A percentile compares a stretch with the other conserved stretches of the same genome.
Conservation (phyloP, 2,113 vertebrate species). For the Percina caprodes region DNA sequence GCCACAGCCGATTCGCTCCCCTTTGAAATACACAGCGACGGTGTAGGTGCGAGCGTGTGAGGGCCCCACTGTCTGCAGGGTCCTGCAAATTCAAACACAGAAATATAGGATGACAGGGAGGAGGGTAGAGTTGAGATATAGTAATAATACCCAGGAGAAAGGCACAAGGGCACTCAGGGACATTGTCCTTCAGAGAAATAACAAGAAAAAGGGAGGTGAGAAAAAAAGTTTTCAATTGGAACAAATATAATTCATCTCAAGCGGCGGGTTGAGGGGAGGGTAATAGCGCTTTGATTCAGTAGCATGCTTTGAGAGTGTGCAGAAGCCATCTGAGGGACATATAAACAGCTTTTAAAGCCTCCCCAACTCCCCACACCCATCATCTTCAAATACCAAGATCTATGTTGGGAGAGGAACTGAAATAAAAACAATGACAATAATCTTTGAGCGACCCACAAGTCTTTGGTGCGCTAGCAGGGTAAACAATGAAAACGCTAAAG, state of each 20-base stretch:
- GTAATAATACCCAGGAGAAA: slow-evolving; percentile 29
- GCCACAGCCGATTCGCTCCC: slow-evolving; percentile 96
- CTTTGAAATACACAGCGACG: slow-evolving; percentile 99
- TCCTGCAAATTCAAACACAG: slow-evolving; percentile 83
- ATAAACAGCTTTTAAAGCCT: slow-evolving; percentile 68
- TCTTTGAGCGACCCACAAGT: slow-evolving; percentile 30
- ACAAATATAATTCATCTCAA: slow-evolving; percentile 65
- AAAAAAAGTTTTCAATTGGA: slow-evolving; percentile 50
- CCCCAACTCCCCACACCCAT: slow-evolving; percentile 32
- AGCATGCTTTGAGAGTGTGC: slow-evolving; percentile 30
- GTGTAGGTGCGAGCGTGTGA: slow-evolving; percentile 98
- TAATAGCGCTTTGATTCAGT: slow-evolving; percentile 43
- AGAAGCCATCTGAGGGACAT: slow-evolving; percentile 50
- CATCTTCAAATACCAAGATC: slow-evolving; percentile 52
- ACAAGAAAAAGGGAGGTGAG: slow-evolving; percentile 14
- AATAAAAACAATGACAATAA: slow-evolving; percentile 53
- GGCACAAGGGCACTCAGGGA: slow-evolving; percentile 55
- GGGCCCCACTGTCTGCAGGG: slow-evolving; percentile 96
- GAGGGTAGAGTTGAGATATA: slow-evolving; percentile 6
- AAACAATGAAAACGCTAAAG: slow-evolving; percentile 20
- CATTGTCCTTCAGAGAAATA: slow-evolving; percentile 48
- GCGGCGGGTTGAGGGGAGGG: slow-evolving; percentile 29
- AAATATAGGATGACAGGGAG: not conserved
- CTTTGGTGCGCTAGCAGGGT: slow-evolving; percentile 13
- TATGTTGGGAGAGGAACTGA: slow-evolving; percentile 13